Evolutionary conservation across 2,888 invertebrate species (phyloP).

Genomic region (Dryococelus australis): DNA sequence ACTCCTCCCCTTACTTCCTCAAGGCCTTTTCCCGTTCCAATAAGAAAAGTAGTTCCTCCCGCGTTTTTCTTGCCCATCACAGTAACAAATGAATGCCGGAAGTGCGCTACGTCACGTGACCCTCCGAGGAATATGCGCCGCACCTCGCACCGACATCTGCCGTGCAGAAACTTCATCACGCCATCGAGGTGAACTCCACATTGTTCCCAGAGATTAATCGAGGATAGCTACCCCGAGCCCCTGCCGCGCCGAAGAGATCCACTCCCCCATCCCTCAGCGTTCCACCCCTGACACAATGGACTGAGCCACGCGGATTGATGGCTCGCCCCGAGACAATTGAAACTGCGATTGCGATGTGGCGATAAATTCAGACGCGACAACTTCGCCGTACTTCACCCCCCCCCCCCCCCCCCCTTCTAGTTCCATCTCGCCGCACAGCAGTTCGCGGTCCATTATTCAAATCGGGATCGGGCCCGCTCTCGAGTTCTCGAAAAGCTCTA

Average conservation of each 20-base stretch:
- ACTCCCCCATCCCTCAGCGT: neutral
- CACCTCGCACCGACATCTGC: neutral
- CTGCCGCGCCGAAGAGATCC: neutral
- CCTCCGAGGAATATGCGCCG: neutral
- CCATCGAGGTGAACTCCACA: neutral
- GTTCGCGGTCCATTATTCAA: constrained; percentile 9
- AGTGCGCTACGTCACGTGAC: too few relatives aligned
- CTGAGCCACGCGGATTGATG: neutral
- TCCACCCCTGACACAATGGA: neutral
- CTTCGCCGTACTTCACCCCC: neutral
- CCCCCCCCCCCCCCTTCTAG: neutral
- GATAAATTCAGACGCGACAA: neutral
- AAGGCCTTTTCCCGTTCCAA: too few relatives aligned
- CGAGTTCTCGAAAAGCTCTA: neutral
- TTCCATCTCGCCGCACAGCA: neutral
- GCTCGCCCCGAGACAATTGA: neutral
- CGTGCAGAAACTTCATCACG: neutral
- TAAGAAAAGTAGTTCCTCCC: too few relatives aligned
- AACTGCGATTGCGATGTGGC: constrained; percentile 16
- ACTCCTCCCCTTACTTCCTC: too few relatives aligned
- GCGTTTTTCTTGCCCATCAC: too few relatives aligned
- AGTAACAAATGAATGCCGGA: too few relatives aligned
- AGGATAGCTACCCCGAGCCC: neutral
- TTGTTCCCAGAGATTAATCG: neutral
- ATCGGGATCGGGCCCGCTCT: neutral